Percentiles rank a stretch among this genome's conserved stretches.
Conservation (phyloP, 2,797 vertebrate genomes). For the Fratercula arctica region DNA sequence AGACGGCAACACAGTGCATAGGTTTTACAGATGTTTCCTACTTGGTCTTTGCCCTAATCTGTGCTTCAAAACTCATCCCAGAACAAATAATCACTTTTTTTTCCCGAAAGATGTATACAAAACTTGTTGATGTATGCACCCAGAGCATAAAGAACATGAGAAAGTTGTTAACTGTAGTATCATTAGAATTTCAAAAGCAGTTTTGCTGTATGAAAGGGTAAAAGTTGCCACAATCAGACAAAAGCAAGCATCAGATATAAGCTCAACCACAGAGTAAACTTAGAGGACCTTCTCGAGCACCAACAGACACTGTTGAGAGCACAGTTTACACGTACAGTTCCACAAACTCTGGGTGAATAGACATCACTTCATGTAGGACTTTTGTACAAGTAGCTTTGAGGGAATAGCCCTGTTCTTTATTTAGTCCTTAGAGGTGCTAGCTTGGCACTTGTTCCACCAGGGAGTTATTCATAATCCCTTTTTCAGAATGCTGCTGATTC, state of each 20-base stretch:
- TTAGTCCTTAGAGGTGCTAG: not conserved
- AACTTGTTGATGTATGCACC: not conserved
- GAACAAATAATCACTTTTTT: not conserved
- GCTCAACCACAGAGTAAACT: not conserved
- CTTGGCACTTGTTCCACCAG: not conserved
- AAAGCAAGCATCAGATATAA: not conserved
- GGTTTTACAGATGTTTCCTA: not conserved
- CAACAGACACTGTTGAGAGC: not conserved
- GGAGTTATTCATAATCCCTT: not conserved
- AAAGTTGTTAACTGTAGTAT: not conserved
- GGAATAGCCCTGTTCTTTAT: not conserved
- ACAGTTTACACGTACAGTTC: not conserved
- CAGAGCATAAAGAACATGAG: not conserved
- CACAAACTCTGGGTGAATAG: not conserved
- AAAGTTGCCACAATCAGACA: not conserved
- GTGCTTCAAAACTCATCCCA: not conserved
- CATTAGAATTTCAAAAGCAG: not conserved
- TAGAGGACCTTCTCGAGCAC: not conserved
- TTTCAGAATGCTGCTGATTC: not conserved
- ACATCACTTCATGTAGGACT: not conserved
- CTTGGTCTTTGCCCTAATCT: not conserved
- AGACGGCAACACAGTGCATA: not conserved
- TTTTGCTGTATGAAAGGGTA: not conserved
- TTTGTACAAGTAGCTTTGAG: not conserved
- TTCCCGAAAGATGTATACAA: fast-evolving